Conservation (phyloP, 2,113 vertebrate species). For the Sterna hirundo region DNA sequence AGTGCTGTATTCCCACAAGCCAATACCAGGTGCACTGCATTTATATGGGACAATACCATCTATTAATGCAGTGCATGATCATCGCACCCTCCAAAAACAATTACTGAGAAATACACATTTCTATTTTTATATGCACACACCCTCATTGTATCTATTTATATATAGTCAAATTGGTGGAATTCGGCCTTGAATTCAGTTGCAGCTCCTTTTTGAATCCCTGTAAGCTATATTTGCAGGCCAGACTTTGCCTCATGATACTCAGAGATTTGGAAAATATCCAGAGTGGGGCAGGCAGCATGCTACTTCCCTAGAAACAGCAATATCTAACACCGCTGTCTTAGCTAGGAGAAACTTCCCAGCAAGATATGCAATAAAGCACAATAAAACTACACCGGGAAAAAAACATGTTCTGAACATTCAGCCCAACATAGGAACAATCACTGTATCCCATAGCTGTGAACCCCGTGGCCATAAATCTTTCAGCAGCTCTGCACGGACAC, state of each 20-base stretch:
- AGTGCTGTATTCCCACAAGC: background rate
- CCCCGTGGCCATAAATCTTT: background rate
- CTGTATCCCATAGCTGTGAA: background rate
- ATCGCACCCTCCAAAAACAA: background rate
- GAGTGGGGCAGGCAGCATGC: background rate
- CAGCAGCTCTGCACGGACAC: background rate
- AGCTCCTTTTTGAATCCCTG: background rate
- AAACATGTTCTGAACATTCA: background rate
- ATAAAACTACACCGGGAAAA: accelerated
- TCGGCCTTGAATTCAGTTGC: background rate
- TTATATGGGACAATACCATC: background rate
- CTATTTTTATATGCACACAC: background rate
- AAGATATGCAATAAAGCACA: background rate
- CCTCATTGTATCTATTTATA: accelerated
- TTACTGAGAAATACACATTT: background rate
- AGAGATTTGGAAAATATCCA: background rate
- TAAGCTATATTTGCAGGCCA: background rate
- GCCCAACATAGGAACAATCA: accelerated
- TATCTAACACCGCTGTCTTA: background rate
- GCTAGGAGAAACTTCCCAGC: background rate
- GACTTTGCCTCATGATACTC: background rate
- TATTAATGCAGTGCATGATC: background rate
- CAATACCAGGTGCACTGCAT: background rate
- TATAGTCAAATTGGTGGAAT: background rate
- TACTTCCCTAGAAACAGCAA: background rate